Evolutionary conservation across 2,113 vertebrate species (phyloP).

Genomic region (Mesocricetus auratus): DNA sequence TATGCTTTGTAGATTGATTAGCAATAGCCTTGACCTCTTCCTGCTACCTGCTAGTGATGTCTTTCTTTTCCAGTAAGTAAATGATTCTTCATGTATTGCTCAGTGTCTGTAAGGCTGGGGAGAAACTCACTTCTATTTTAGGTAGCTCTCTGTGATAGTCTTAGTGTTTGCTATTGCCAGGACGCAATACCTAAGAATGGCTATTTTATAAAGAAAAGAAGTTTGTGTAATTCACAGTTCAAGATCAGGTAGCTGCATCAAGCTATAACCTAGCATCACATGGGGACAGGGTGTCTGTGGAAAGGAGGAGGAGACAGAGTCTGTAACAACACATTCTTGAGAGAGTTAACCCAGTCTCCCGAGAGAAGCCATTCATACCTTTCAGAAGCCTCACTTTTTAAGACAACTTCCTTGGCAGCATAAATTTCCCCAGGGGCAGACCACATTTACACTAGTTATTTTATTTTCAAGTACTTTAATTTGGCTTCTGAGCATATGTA

Average conservation of each 20-base stretch:
- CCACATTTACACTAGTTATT: background rate
- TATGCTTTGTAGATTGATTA: background rate
- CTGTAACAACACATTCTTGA: background rate
- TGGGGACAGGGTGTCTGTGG: background rate
- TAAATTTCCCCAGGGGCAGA: background rate
- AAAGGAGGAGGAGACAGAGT: background rate
- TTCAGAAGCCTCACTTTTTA: background rate
- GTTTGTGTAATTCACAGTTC: background rate
- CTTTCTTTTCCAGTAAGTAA: background rate
- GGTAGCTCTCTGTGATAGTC: background rate
- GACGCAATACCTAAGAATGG: background rate
- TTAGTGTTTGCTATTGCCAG: background rate
- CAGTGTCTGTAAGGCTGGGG: too few species aligned
- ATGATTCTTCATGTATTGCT: background rate
- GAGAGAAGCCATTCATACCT: background rate
- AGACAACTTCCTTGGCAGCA: background rate
- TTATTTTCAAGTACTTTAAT: conserved; percentile 1
- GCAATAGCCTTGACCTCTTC: background rate
- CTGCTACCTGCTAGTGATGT: background rate
- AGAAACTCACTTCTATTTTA: conserved; percentile 10
- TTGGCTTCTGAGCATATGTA: background rate
- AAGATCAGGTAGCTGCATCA: background rate
- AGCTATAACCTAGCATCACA: too few species aligned
- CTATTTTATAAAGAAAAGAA: background rate
- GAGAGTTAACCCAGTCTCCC: background rate